Conservation (phyloP, 2,113 vertebrate genomes). For the Thunnus thynnus region DNA sequence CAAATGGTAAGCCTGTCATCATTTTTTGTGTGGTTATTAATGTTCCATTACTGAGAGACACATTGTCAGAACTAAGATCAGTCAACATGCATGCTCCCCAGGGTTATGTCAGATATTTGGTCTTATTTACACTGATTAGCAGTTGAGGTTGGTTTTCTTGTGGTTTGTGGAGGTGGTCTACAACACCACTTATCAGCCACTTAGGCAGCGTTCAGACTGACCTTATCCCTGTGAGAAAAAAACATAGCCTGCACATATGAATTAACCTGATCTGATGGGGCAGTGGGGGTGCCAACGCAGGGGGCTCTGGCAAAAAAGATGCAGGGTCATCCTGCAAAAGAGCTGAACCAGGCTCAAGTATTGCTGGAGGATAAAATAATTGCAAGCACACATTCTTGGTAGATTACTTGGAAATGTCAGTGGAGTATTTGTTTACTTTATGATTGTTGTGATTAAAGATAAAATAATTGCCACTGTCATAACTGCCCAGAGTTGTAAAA, state of each 20-base stretch:
- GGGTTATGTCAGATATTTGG: constrained; percentile 10
- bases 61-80: background rate
- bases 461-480: background rate
- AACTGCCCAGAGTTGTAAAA: background rate
- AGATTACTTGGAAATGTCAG: background rate
- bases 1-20: background rate
- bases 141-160: no score
- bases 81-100: background rate
- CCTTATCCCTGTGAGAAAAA: no score
- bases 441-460: background rate
- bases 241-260: no score
- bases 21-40: background rate
- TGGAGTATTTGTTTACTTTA: background rate
- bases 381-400: background rate
- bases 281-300: background rate
- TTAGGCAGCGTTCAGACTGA: no score
- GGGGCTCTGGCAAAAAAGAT: background rate
- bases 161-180: no score
- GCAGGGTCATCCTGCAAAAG: background rate
- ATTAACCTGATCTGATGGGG: no score
- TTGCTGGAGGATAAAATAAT: background rate
- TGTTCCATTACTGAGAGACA: no score
- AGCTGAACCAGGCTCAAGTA: background rate
- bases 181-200: no score
- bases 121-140: background rate